These are phyloP conservation scores for Romanogobio albipinnatus DNA, from an alignment of 2,113 vertebrate species.

Conservation along the genomic window DNA sequence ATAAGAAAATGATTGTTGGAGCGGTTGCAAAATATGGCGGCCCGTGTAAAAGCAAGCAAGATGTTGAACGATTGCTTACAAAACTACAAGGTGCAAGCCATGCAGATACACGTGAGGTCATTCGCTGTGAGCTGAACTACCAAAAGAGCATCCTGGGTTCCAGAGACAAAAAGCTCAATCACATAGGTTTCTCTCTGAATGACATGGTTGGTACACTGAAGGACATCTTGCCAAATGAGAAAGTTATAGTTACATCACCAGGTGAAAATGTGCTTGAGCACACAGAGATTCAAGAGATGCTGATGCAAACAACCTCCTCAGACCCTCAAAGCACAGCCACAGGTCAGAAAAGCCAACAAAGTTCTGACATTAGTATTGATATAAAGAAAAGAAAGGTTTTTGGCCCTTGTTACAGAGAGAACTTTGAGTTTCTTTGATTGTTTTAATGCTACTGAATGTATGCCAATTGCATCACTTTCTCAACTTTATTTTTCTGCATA, in stretches of 20 bases:
- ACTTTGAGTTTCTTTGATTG: constrained; percentile 24
- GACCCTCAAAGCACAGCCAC: constrained; percentile 3
- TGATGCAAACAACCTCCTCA: neutral
- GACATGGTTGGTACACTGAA: constrained; percentile 70
- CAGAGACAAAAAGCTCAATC: constrained; percentile 58
- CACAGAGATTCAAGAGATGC: neutral
- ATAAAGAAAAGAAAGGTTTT: neutral
- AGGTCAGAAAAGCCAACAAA: neutral
- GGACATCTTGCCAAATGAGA: constrained; percentile 62
- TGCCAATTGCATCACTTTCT: neutral
- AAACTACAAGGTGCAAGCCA: constrained; percentile 63
- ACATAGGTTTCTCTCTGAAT: constrained; percentile 41
- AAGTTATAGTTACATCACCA: neutral
- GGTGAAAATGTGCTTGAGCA: neutral
- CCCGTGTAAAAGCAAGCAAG: constrained; percentile 71
- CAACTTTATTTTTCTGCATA: neutral
- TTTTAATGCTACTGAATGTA: neutral
- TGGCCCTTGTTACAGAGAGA: constrained; percentile 33
- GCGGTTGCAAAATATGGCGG: constrained; percentile 70
- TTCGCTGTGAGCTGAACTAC: constrained; percentile 74
- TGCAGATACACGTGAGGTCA: constrained; percentile 65
- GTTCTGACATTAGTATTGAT: neutral
- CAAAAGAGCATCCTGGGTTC: constrained; percentile 72
- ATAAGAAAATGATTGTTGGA: constrained; percentile 62
- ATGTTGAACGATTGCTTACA: constrained; percentile 71